Conservation (phyloP, 2,113 vertebrate genomes). For the Rhinolophus sinicus region DNA sequence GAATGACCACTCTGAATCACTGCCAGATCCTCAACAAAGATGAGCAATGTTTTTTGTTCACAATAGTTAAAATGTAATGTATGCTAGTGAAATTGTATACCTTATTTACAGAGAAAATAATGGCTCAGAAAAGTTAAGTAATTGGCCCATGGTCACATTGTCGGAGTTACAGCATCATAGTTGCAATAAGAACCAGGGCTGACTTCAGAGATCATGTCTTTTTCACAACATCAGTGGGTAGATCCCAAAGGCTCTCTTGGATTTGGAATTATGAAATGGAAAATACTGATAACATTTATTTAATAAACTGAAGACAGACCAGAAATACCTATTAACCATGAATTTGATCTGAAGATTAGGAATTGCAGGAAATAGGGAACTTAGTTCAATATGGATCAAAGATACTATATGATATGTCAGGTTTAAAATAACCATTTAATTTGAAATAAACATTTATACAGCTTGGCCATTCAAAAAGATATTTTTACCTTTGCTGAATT, state of each 20-base stretch:
- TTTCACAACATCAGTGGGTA: background rate
- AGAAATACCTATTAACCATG: background rate
- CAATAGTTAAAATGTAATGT: background rate
- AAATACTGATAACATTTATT: background rate
- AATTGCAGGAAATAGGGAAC: background rate
- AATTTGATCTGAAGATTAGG: slow-evolving; percentile 18
- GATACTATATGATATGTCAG: background rate
- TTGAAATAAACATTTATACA: slow-evolving; percentile 15
- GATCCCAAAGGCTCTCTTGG: background rate
- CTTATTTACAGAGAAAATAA: background rate
- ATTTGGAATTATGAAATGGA: background rate
- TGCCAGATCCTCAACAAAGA: background rate
- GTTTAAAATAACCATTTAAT: slow-evolving; percentile 9
- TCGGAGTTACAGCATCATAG: background rate
- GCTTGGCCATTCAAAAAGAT: background rate
- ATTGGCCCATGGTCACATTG: background rate
- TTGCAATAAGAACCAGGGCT: background rate
- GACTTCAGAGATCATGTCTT: background rate
- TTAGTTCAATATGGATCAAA: background rate
- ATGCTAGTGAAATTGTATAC: background rate
- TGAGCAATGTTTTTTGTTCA: background rate
- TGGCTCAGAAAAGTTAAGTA: background rate
- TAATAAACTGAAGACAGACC: background rate
- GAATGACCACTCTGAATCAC: background rate
- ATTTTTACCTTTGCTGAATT: background rate